Evolutionary conservation across 1,140 invertebrate genomes (phyloP).

Genomic region (Tetranychus urticae): DNA sequence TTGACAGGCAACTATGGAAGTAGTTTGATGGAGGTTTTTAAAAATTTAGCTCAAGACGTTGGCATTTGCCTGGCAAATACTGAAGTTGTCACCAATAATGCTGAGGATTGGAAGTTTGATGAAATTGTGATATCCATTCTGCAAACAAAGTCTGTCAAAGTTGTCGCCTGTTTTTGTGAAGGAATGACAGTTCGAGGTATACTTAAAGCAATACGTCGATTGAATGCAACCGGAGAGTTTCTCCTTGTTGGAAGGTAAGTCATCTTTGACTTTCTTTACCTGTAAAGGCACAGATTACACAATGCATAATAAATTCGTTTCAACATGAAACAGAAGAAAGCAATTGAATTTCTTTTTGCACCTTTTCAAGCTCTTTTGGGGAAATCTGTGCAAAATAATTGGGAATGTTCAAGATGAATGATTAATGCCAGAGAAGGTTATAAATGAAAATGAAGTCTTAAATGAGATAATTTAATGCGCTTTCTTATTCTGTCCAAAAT

Average conservation of each 20-base stretch:
- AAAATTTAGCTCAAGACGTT: conserved; percentile 34
- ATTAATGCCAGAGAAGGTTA: no score
- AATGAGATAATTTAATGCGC: no score
- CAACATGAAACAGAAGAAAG: no score
- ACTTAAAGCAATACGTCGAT: conserved; percentile 34
- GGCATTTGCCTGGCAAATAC: conserved; percentile 46
- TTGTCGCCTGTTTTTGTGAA: conserved; percentile 64
- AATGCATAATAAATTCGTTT: no score
- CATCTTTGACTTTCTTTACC: neutral
- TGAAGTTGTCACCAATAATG: conserved; percentile 36
- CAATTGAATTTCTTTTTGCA: no score
- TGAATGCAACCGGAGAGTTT: conserved; percentile 35
- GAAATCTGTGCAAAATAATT: no score
- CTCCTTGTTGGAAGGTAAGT: conserved; percentile 40
- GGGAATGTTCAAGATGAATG: no score
- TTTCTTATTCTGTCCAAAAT: no score
- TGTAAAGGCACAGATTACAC: no score
- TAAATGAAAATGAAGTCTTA: no score
- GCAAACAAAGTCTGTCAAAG: conserved; percentile 30
- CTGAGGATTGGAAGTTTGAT: conserved; percentile 27
- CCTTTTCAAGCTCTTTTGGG: no score
- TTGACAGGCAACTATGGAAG: conserved; percentile 38
- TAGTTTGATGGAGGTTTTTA: conserved; percentile 50
- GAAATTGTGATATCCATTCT: conserved; percentile 28
- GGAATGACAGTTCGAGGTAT: conserved; percentile 42